A percentile compares a stretch with the other conserved stretches of the same genome.
Conservation (phyloP, 2,797 vertebrate species). For the Sebastiscus albofasciatus region DNA sequence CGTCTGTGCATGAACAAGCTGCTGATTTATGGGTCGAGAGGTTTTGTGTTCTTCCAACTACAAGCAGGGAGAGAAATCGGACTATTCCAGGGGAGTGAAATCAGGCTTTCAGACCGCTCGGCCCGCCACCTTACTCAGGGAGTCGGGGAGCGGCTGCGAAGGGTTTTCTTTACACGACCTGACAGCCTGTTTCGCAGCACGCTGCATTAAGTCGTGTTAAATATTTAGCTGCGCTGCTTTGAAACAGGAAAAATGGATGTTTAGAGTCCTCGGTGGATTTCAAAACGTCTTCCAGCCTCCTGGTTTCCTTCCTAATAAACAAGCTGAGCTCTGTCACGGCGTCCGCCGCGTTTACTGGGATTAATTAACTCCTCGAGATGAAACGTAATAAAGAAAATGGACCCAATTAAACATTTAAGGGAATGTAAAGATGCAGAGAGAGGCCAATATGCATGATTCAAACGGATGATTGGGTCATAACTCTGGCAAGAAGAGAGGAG, state of each 20-base stretch:
- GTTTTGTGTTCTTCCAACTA: not conserved
- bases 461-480: not conserved
- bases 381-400: not conserved
- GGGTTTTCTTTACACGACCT: slow-evolving; percentile 7
- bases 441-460: not conserved
- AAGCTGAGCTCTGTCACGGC: slow-evolving; percentile 1
- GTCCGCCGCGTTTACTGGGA: slow-evolving; percentile 21
- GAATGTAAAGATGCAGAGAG: not conserved
- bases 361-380: slow-evolving; percentile 8
- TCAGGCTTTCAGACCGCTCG: not conserved
- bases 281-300: slow-evolving; percentile 17
- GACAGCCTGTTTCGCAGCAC: slow-evolving; percentile 40
- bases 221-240: slow-evolving; percentile 51
- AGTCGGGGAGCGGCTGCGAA: not conserved
- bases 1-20: not conserved
- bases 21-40: slow-evolving; percentile 1
- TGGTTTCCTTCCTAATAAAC: slow-evolving; percentile 17
- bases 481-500: not conserved
- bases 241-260: slow-evolving; percentile 46
- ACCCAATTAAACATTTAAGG: not conserved
- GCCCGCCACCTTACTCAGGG: not conserved
- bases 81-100: not conserved
- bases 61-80: not conserved
- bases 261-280: slow-evolving; percentile 28
- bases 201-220: slow-evolving; percentile 58